Conservation (phyloP, 2,888 invertebrate species). For the Melanotus villosus region DNA sequence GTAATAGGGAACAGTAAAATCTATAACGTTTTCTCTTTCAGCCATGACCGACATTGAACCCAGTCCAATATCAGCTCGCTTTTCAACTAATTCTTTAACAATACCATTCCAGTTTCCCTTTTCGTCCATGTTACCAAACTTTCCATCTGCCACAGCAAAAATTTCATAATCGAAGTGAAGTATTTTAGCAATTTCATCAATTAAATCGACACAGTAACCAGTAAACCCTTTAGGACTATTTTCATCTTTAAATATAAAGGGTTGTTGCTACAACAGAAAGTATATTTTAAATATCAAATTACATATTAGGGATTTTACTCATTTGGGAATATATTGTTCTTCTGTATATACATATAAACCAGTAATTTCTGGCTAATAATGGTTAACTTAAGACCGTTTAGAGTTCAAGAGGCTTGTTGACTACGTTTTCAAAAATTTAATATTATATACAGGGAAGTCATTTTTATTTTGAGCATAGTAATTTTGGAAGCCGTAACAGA, state of each 20-base stretch:
- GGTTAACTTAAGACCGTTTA: too few relatives aligned
- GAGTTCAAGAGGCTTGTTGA: too few relatives aligned
- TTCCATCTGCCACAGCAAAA: conserved; percentile 82
- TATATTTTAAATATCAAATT: background rate
- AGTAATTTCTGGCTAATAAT: too few relatives aligned
- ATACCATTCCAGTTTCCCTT: conserved; percentile 78
- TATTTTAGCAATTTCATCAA: conserved; percentile 87
- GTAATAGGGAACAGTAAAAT: conserved; percentile 98
- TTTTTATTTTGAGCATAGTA: too few relatives aligned
- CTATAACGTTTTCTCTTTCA: conserved; percentile 95
- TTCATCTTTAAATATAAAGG: conserved; percentile 84
- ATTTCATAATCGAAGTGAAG: conserved; percentile 94
- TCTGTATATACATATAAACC: background rate
- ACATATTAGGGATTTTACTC: too few relatives aligned
- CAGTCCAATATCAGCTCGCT: conserved; percentile 93
- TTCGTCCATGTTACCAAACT: conserved; percentile 92
- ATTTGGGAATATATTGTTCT: too few relatives aligned
- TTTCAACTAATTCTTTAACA: conserved; percentile 75
- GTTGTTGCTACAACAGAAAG: conserved; percentile 77
- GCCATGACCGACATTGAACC: conserved; percentile 98
- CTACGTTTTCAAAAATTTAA: too few relatives aligned
- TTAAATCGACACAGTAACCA: conserved; percentile 96
- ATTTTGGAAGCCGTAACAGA: too few relatives aligned
- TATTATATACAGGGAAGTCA: too few relatives aligned
- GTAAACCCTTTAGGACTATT: conserved; percentile 77